These are phyloP conservation scores for Phaethornis superciliosus DNA, from an alignment of 2,113 vertebrate genomes.

Conservation along the genomic window DNA sequence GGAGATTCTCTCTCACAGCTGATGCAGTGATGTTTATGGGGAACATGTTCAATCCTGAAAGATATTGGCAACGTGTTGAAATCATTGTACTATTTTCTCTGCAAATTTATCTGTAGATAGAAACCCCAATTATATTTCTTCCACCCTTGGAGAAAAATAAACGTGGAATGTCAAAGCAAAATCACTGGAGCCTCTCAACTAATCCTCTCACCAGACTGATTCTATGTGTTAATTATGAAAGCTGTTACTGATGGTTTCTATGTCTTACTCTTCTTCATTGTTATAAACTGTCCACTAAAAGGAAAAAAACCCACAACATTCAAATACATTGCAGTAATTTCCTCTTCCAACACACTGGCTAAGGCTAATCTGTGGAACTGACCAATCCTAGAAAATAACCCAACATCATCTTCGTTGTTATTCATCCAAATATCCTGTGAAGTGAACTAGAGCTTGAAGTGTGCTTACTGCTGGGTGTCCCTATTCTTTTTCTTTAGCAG, in stretches of 20 bases:
- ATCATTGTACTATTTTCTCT: background rate
- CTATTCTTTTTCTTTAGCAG: background rate
- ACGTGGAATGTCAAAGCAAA: background rate
- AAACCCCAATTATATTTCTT: background rate
- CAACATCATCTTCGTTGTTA: background rate
- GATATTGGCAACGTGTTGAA: background rate
- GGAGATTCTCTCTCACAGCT: background rate
- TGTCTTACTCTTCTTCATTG: background rate
- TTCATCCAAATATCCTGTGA: background rate
- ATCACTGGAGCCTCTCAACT: background rate
- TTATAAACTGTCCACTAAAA: background rate
- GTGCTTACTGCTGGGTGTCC: background rate
- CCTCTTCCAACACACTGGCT: background rate
- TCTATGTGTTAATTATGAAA: background rate
- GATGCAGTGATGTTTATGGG: background rate
- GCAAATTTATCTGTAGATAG: background rate
- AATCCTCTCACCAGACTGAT: background rate
- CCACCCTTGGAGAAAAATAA: background rate
- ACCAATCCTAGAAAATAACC: background rate
- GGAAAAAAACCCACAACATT: background rate
- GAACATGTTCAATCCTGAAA: background rate
- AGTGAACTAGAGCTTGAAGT: background rate
- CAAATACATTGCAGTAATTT: background rate
- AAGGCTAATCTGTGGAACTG: background rate
- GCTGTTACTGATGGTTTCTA: background rate